Evolutionary conservation across 2,888 invertebrate species (phyloP), one percentile per base, ranked within the genome.

Genomic region (Nasonia oneida): DNA sequence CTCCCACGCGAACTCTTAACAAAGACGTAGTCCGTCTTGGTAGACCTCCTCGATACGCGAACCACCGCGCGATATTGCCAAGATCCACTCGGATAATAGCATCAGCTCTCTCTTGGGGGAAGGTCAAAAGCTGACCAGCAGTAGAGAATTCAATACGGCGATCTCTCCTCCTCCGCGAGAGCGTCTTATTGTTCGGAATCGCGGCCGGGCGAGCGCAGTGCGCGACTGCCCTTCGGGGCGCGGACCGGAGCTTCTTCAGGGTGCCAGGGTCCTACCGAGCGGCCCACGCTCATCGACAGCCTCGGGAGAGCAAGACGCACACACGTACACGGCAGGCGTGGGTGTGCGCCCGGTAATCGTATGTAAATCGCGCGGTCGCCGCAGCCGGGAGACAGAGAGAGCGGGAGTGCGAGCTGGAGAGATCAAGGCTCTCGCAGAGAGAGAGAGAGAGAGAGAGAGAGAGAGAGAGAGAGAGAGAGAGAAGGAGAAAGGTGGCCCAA

Each of bases 231-330:
- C 90, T 90, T 90, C 47, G 23, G 57, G 91, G 92, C 91, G 90
- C 89, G 90, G 64, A 29, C n/a, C n/a, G 89, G 90, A 89, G 92
- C 93, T 92, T 92, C 92, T 93, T 93, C 93, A 93, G 93, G 92
- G 92, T 93, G 92, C 90, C 88, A 90, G 90, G 89, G 91, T 92
- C 92, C 93, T 93, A 93, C 93, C 90, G 92, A 90, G 92, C 93
- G 91, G 92, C 93, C 93, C 92, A 92, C 93, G 92, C 92, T 90
- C 91, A 92, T 92, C 91, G 91, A 90, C 90, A 90, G 91, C 91
- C 91, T 89, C 90, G 64, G 91, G 64, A 67, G 64, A 67, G 29
- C 1, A 29, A 61, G 23, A 70, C 79, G 81, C 91, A n/a, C n/a
- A n/a, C 57, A 18, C n/a, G 3, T 18, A n/a, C 23, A 18, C 57